A percentile compares a stretch with the other conserved stretches of the same genome.
These are phyloP conservation scores for Acheta domesticus DNA, from an alignment of 2,888 invertebrate genomes.

Conservation along the genomic window DNA sequence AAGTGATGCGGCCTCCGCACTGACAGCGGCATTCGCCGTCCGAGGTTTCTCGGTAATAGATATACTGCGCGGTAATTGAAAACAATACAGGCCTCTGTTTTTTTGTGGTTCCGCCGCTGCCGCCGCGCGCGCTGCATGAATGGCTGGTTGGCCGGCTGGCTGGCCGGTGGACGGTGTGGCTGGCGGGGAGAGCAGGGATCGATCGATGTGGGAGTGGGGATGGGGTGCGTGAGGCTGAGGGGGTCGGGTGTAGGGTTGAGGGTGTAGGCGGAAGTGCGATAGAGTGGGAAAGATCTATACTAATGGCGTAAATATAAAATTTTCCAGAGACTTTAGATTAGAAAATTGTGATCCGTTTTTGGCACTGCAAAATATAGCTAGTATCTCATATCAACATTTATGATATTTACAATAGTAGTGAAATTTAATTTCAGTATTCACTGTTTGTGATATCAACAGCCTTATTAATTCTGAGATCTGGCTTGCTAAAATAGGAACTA, in stretches of 20 bases:
- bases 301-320: too few relatives aligned
- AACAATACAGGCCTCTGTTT: neutral
- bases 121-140: too few relatives aligned
- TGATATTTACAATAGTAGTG: too few relatives aligned
- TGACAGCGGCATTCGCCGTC: neutral
- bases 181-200: neutral
- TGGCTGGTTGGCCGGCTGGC: neutral
- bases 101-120: neutral
- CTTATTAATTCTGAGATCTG: too few relatives aligned
- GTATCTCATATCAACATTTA: too few relatives aligned
- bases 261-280: neutral
- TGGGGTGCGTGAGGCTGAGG: neutral
- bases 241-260: neutral
- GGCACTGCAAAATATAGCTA: too few relatives aligned
- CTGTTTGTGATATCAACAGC: too few relatives aligned
- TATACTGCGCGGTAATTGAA: neutral
- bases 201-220: neutral
- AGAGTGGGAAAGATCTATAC: neutral
- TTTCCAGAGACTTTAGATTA: too few relatives aligned
- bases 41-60: neutral
- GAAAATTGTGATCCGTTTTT: too few relatives aligned
- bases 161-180: neutral
- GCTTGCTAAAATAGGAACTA: too few relatives aligned
- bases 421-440: too few relatives aligned
- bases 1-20: neutral